Evolutionary conservation across 1,140 invertebrate genomes (phyloP).

Genomic region (Antheraea pernyi): DNA sequence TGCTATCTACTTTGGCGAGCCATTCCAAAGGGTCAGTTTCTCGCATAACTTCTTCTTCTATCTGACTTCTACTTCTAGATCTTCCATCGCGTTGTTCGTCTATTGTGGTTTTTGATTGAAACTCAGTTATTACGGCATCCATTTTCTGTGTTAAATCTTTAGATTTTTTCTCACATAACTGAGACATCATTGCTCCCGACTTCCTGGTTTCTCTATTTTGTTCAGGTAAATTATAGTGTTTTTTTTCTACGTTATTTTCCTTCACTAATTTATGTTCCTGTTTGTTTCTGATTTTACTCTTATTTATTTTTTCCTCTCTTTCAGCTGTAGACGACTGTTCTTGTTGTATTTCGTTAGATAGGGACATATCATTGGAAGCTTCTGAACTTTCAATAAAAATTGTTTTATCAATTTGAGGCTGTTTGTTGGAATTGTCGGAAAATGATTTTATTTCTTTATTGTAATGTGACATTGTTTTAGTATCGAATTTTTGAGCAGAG

Average conservation of each 20-base stretch:
- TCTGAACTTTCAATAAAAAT: no score
- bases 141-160: conserved; percentile 58
- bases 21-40: conserved; percentile 47
- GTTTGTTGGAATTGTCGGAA: no score
- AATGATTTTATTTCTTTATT: no score
- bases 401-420: no score
- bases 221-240: conserved; percentile 22
- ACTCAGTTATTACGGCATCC: conserved; percentile 62
- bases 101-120: conserved; percentile 46
- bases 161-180: conserved; percentile 49
- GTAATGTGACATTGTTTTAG: no score
- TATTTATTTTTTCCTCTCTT: no score
- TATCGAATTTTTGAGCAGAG: no score
- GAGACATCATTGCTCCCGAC: conserved; percentile 60
- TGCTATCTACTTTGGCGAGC: conserved; percentile 39
- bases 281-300: neutral
- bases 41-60: conserved; percentile 46
- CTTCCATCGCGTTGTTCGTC: conserved; percentile 40
- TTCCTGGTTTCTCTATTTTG: conserved; percentile 31
- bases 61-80: conserved; percentile 42
- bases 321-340: no score
- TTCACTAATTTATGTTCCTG: conserved; percentile 13
- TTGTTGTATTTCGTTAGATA: no score
- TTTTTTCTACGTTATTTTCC: conserved; percentile 21
- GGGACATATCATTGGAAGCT: no score